Base-by-base conservation (phyloP, 2,888 invertebrate genomes). In the Amitus sp. region DNA sequence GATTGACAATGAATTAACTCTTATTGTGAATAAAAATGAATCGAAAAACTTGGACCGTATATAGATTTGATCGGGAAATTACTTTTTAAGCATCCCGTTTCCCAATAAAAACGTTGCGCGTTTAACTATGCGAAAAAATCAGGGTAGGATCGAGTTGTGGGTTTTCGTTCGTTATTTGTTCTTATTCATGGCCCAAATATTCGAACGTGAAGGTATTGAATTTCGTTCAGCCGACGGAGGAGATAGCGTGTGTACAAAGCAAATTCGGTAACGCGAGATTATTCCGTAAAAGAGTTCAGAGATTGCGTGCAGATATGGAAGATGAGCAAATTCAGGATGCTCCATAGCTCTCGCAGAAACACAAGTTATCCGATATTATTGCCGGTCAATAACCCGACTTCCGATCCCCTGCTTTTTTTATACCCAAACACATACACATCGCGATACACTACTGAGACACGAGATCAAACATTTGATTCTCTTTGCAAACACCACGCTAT, bases 311-410 rank as follows among this genome's bases (percentile, higher is more conserved):
- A 34, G 46, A 39, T 48, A 12, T 13, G 27, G 17, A 7, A 23
- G 48, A 37, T 47, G 34, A 47, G 47, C 18, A 47, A 47, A 39
- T 39, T 20, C 18, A 30, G n/a, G 37, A 33, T 33, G 43, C 17
- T 39, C 17, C 50, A 30, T n/a, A 49, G 70, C 72, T 74, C 69
- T 71, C 50, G 68, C 70, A 50, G 55, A 55, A 50, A 59, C 57
- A 62, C 66, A 67, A 66, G 75, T 74, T 71, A 74, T 70, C 60
- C 58, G 72, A 75, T 75, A 75, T 74, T 75, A 73, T 75, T 73
- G 73, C 67, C 65, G 49, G 63, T 65, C 75, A 71, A 75, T 72
- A 68, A 68, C 45, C 19, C 19, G 33, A 37, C 23, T 5, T 23
- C 7, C 23, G 23, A 23, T 23, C 3, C 23, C 23, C 23, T 7